Evolutionary conservation across 2,113 vertebrate species (phyloP).

Genomic region (Cisticola juncidis): DNA sequence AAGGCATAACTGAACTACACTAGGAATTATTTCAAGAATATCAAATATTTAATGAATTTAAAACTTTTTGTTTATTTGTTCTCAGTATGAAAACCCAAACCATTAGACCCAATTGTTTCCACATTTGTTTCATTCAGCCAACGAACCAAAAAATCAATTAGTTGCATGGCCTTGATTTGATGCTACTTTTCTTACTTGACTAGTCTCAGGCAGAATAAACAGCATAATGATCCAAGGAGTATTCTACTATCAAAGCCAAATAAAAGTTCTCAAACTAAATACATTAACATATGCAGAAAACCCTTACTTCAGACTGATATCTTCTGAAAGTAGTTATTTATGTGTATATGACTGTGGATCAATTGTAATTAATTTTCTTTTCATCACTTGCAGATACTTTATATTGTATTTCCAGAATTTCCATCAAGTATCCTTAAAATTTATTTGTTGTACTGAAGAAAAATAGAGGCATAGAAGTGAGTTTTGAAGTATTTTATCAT

Average conservation of each 20-base stretch:
- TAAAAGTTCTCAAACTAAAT: background rate
- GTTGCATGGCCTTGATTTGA: background rate
- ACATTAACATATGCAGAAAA: background rate
- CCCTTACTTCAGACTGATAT: background rate
- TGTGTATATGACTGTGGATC: background rate
- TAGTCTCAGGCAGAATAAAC: background rate
- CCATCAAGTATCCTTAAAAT: background rate
- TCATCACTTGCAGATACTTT: background rate
- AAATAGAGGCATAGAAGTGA: background rate
- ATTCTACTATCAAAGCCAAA: background rate
- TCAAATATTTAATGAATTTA: background rate
- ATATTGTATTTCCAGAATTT: background rate
- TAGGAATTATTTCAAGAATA: background rate
- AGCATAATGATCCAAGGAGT: background rate
- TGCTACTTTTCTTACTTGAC: background rate
- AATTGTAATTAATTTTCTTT: background rate
- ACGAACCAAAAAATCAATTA: background rate
- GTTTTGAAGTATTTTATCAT: background rate
- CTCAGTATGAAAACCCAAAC: background rate
- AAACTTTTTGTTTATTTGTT: background rate
- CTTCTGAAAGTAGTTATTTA: background rate
- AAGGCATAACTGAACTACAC: background rate
- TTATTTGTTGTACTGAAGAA: background rate
- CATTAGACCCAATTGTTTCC: background rate
- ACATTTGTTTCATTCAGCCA: background rate